Base-by-base conservation (phyloP, 2,888 invertebrate species). In the Hartigia nigra region DNA sequence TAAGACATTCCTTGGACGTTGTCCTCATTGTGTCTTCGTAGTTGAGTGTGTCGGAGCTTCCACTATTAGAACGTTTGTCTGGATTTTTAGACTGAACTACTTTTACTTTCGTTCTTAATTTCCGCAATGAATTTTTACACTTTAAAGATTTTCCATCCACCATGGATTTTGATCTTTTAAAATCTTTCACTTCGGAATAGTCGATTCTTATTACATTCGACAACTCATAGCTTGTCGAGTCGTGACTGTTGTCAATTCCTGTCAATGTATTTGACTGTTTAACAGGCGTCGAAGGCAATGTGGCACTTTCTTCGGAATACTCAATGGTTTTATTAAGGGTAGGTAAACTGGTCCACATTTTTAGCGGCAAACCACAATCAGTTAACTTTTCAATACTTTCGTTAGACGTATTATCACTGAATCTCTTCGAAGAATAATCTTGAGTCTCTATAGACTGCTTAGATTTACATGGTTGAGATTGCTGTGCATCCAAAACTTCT, bases 301-400 rank as follows among this genome's bases (percentile, higher is more conserved):
- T 74, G 12, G 76, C 70, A 80, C 79, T 81, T 76, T 79, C 80
- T 74, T 80, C 81, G 74, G 78, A 78, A 80, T 77, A 80, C 70
- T 85, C 84, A 74, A 81, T 80, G 70, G 81, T 82, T 69, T 90
- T 87, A 69, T 84, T 85, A 70, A 90, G 78, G 23, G 82, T 82
- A 1, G 90, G 89, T 79, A 89, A 82, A 80, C 90, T 90, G 76
- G 84, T 88, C 90, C 90, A 90, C 23, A 87, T 84, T 81, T 90
- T 90, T 9, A 90, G 75, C 31, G 85, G 31, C 5, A 70, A 70
- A 35, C 74, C 76, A 31, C 35, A 55, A 14, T 80, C 82, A 32
- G 70, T 80, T 72, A 80, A 80, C 31, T 80, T 81, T 4, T 79
- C 80, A 31, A 69, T 37, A 31, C 14, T 75, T 34, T 75, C 74